Conservation (phyloP, 2,113 vertebrate genomes). For the Mirounga angustirostris region DNA sequence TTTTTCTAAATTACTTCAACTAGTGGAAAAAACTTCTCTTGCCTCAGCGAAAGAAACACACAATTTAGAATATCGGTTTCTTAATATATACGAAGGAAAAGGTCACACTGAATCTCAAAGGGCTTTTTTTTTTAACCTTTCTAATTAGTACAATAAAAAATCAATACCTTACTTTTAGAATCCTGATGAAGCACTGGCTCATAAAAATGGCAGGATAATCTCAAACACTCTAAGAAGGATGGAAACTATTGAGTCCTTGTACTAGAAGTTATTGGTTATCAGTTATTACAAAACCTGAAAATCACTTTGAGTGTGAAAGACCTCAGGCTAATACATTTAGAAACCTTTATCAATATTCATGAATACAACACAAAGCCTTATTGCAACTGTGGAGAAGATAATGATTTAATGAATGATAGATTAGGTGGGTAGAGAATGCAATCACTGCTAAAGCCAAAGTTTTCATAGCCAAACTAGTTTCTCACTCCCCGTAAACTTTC, state of each 20-base stretch:
- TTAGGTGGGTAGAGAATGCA: background rate
- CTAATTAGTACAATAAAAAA: background rate
- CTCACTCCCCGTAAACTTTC: background rate
- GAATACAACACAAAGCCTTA: background rate
- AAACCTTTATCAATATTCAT: conserved; percentile 36
- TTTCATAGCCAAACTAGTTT: background rate
- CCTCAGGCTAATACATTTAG: background rate
- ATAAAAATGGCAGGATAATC: background rate
- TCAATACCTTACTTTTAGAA: conserved; percentile 19
- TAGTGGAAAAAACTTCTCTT: background rate
- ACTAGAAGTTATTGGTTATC: background rate
- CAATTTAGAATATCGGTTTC: background rate
- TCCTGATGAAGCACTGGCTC: background rate
- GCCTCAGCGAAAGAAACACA: background rate
- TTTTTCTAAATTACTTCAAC: conserved; percentile 3
- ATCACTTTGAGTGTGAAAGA: background rate
- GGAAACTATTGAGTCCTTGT: background rate
- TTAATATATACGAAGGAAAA: conserved; percentile 33
- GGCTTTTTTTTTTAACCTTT: background rate
- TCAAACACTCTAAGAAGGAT: conserved; percentile 4
- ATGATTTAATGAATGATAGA: conserved; percentile 41
- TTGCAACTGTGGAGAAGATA: background rate
- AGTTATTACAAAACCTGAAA: conserved; percentile 39
- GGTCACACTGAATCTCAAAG: background rate
- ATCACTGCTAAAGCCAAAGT: background rate